phyloP scores from a whole-genome alignment of 2,113 vertebrate genomes.

The Corvus cornix region DNA sequence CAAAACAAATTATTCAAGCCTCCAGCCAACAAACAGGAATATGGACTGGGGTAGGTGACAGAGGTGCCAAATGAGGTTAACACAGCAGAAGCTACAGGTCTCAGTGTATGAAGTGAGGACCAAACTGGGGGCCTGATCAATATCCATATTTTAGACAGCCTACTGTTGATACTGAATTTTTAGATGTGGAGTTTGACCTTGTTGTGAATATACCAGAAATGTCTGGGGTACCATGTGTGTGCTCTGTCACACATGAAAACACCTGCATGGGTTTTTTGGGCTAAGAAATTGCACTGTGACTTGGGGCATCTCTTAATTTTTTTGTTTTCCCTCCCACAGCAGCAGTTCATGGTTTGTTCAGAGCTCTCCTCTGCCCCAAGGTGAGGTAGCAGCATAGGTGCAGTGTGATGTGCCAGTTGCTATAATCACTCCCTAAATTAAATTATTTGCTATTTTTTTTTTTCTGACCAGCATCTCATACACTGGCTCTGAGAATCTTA shows the following conservation, averaged over 20 bases:
- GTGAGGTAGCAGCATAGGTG: not conserved
- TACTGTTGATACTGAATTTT: not conserved
- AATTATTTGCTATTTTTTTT: not conserved
- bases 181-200: not conserved
- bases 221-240: not conserved
- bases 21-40: not conserved
- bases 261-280: too few species aligned
- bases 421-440: not conserved
- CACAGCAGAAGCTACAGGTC: not conserved
- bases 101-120: not conserved
- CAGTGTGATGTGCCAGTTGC: not conserved
- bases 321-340: not conserved
- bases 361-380: not conserved
- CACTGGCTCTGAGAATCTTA: not conserved
- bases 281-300: not conserved
- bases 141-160: not conserved
- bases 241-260: not conserved
- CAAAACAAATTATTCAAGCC: not conserved
- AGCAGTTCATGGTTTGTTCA: not conserved
- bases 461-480: not conserved
- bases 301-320: not conserved
- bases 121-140: not conserved
- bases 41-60: not conserved
- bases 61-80: not conserved
- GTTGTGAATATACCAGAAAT: not conserved